Conservation (phyloP, 1,140 invertebrate genomes). For the Temnothorax nylanderi region DNA sequence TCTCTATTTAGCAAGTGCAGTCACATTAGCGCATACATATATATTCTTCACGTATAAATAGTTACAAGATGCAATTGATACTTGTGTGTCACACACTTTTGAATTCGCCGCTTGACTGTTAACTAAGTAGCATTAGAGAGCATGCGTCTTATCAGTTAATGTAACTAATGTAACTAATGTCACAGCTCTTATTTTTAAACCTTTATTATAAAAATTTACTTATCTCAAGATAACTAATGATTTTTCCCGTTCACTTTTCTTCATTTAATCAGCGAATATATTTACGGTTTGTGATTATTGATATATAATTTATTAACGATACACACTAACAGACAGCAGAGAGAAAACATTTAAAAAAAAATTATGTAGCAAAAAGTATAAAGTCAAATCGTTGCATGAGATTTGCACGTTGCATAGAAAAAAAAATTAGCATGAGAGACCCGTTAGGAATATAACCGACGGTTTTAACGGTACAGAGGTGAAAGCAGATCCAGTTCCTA, state of each 20-base stretch:
- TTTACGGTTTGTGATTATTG: background rate
- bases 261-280: constrained; percentile 9
- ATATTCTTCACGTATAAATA: constrained; percentile 44
- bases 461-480: constrained; percentile 84
- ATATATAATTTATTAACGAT: constrained; percentile 14
- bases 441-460: constrained; percentile 83
- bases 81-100: constrained; percentile 23
- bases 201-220: background rate
- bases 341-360: constrained; percentile 13
- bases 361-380: constrained; percentile 19
- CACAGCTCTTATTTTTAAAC: constrained; percentile 12
- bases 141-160: constrained; percentile 48
- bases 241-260: background rate
- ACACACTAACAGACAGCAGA: constrained; percentile 5
- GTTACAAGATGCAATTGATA: constrained; percentile 29
- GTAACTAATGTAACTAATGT: constrained; percentile 41
- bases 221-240: background rate
- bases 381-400: constrained; percentile 66
- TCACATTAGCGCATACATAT: constrained; percentile 37
- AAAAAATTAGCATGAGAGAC: constrained; percentile 75
- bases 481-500: constrained; percentile 82
- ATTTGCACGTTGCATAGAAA: constrained; percentile 70
- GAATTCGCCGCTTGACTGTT: constrained; percentile 47
- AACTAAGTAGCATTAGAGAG: constrained; percentile 53
- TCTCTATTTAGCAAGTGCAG: constrained; percentile 43